A percentile compares a stretch with the other conserved stretches of the same genome.
These are phyloP conservation scores for Temnopleurus reevesii DNA, from an alignment of 53 echinoderm and acorn worm genomes.

Conservation along the genomic window DNA sequence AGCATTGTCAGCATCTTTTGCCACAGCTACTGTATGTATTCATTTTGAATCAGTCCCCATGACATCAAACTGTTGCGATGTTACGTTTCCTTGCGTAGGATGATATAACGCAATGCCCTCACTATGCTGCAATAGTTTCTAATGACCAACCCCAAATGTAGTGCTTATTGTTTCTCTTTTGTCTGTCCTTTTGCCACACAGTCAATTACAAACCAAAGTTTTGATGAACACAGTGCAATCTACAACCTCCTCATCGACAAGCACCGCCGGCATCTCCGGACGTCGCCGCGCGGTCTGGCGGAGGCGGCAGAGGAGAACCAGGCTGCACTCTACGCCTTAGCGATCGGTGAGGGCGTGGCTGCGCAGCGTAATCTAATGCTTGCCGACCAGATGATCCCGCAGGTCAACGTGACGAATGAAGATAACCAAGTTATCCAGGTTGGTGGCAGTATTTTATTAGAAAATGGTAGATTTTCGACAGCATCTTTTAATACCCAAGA, in stretches of 20 bases:
- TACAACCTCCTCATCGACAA: constrained; percentile 97
- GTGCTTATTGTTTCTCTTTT: background rate
- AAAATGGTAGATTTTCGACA: too few species aligned
- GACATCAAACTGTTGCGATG: too few species aligned
- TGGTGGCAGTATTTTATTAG: too few species aligned
- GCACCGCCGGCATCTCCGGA: constrained; percentile 65
- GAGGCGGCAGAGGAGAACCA: constrained; percentile 26
- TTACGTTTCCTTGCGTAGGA: too few species aligned
- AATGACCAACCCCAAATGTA: too few species aligned
- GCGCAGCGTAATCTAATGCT: constrained; percentile 50
- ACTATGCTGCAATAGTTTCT: too few species aligned
- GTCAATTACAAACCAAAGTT: constrained; percentile 89
- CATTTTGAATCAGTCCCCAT: too few species aligned
- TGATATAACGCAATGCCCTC: too few species aligned
- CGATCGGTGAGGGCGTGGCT: constrained; percentile 34
- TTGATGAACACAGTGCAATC: constrained; percentile 97
- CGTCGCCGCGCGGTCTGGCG: constrained; percentile 3
- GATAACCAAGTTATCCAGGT: constrained; percentile 88
- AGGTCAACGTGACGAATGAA: constrained; percentile 87
- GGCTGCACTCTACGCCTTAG: constrained; percentile 37
- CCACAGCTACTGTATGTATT: too few species aligned
- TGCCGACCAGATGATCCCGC: constrained; percentile 71
- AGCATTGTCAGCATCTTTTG: too few species aligned
- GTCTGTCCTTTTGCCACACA: background rate
- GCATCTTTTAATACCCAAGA: too few species aligned